These are phyloP conservation scores for Triops cancriformis DNA, from an alignment of 1,140 invertebrate species.

Conservation along the genomic window DNA sequence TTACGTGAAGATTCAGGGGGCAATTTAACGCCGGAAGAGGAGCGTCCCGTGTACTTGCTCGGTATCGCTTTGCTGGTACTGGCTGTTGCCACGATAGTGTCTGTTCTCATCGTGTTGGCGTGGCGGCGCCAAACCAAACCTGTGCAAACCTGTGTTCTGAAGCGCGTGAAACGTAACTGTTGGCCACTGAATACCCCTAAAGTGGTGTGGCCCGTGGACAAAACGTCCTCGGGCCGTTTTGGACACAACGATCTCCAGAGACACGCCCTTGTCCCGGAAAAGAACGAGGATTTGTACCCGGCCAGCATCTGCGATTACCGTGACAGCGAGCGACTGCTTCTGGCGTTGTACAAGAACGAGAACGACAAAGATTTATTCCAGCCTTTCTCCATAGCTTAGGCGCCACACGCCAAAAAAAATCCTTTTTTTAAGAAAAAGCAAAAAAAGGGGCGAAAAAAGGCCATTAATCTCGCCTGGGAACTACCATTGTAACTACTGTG, in stretches of 20 bases:
- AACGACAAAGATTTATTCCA: conserved; percentile 7
- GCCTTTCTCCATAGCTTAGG: conserved; percentile 4
- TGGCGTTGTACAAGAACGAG: neutral
- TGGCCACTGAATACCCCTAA: neutral
- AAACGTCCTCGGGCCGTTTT: neutral
- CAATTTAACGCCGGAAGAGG: neutral
- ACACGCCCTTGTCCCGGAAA: neutral
- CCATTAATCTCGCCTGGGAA: neutral
- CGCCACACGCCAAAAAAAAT: neutral
- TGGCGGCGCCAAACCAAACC: neutral
- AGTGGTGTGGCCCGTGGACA: neutral
- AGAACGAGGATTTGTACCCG: conserved; percentile 5
- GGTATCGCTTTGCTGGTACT: neutral
- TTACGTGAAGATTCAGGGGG: neutral
- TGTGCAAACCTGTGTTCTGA: neutral
- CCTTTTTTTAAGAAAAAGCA: neutral
- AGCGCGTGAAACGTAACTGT: neutral
- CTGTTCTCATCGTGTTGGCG: neutral
- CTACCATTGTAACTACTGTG: neutral
- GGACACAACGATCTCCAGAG: neutral
- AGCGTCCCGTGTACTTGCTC: neutral
- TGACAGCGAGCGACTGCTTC: neutral
- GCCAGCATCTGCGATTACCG: conserved; percentile 2
- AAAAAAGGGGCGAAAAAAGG: neutral
- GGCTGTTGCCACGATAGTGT: neutral